Percentiles rank a stretch among this genome's conserved stretches.
Evolutionary conservation across 2,888 invertebrate genomes (phyloP).

Genomic region (Embidobia sp.): DNA sequence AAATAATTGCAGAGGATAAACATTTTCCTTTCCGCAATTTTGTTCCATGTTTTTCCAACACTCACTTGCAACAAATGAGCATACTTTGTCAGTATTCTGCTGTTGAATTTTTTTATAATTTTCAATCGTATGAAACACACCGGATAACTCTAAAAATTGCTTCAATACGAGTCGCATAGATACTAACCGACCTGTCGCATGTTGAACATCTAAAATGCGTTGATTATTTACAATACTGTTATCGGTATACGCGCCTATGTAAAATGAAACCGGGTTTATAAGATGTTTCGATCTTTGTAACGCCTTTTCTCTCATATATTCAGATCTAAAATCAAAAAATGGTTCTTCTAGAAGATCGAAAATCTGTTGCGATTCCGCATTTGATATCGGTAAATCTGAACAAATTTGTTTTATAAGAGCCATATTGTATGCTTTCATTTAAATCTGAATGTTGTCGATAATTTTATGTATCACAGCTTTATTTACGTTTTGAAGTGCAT

Average conservation of each 20-base stretch:
- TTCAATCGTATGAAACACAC: slow-evolving; percentile 36
- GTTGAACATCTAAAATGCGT: slow-evolving; percentile 23
- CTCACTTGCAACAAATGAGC: slow-evolving; percentile 25
- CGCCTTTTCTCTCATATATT: slow-evolving; percentile 28
- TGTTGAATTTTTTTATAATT: slow-evolving; percentile 17
- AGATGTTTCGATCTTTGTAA: slow-evolving; percentile 19
- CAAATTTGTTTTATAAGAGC: slow-evolving; percentile 34
- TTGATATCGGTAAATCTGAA: background rate
- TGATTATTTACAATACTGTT: background rate
- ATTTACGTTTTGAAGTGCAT: slow-evolving; percentile 28
- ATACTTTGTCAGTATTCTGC: no score
- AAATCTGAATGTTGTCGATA: slow-evolving; percentile 9
- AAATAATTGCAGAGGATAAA: slow-evolving; percentile 46
- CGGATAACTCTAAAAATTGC: slow-evolving; percentile 31
- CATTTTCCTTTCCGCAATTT: background rate
- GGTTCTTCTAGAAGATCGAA: slow-evolving; percentile 17
- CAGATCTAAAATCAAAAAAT: slow-evolving; percentile 23
- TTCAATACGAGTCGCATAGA: slow-evolving; percentile 26
- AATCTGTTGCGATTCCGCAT: background rate
- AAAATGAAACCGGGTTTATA: slow-evolving; percentile 17
- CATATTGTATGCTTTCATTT: slow-evolving; percentile 7
- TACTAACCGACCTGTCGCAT: slow-evolving; percentile 43
- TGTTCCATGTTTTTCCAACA: slow-evolving; percentile 35
- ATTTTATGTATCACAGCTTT: slow-evolving; percentile 19
- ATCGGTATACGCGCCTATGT: slow-evolving; percentile 26